Percentiles rank a stretch among this genome's conserved stretches.
Evolutionary conservation across 2,797 vertebrate genomes (phyloP).

Genomic region (Lithobates pipiens): DNA sequence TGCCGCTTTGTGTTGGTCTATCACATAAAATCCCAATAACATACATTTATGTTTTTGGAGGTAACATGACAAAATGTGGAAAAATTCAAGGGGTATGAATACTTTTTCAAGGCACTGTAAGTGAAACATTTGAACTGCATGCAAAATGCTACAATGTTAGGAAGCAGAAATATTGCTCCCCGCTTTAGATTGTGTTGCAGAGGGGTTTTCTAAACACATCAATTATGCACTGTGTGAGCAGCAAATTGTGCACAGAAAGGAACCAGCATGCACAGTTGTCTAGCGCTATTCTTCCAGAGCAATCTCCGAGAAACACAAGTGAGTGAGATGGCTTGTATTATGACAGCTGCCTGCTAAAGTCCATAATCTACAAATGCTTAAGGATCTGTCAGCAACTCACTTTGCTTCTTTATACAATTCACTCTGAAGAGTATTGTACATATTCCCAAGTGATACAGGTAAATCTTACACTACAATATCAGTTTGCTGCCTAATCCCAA

Average conservation of each 20-base stretch:
- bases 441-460: constrained; percentile 15
- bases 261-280: not conserved
- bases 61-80: no score
- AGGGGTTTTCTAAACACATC: not conserved
- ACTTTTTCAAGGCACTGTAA: no score
- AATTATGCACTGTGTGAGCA: not conserved
- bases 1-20: no score
- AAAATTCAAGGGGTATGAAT: no score
- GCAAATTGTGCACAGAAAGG: not conserved
- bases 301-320: not conserved
- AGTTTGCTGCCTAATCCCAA: not conserved
- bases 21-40: no score
- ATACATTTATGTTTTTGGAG: no score
- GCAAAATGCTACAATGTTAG: not conserved
- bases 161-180: not conserved
- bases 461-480: not conserved
- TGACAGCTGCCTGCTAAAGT: not conserved
- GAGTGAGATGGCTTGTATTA: not conserved
- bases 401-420: not conserved
- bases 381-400: constrained; percentile 3
- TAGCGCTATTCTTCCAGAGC: not conserved
- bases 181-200: no score
- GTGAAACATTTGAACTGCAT: not conserved
- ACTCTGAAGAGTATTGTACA: not conserved
- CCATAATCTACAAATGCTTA: not conserved